Evolutionary conservation across 2,888 invertebrate genomes (phyloP).

Genomic region (Macrosiphum euphorbiae): DNA sequence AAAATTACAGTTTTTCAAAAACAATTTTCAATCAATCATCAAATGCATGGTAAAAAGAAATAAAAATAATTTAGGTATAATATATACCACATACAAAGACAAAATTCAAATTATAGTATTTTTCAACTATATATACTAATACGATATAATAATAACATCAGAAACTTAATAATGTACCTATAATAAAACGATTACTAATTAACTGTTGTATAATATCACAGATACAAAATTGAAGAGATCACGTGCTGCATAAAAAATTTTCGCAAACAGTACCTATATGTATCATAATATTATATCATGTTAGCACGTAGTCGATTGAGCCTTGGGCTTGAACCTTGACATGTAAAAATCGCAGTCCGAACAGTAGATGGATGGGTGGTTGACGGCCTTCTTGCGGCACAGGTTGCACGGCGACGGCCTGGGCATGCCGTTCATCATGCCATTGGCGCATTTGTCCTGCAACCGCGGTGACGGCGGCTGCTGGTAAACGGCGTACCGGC

Average conservation of each 20-base stretch:
- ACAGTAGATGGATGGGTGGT: constrained; percentile 85
- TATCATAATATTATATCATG: not conserved
- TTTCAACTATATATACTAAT: constrained; percentile 4
- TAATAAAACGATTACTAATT: constrained; percentile 20
- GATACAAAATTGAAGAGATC: constrained; percentile 51
- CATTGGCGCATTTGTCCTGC: constrained; percentile 67
- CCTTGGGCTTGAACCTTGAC: constrained; percentile 80
- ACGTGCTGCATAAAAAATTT: not conserved
- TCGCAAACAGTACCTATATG: not conserved
- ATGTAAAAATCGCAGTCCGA: constrained; percentile 93
- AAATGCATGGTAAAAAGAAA: not conserved
- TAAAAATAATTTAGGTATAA: not conserved
- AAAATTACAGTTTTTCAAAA: constrained; percentile 1
- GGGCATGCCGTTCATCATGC: constrained; percentile 68
- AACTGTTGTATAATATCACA: constrained; percentile 52
- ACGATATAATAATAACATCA: not conserved
- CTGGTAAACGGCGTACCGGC: constrained; percentile 72
- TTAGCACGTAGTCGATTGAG: constrained; percentile 59
- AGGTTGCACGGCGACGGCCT: constrained; percentile 84
- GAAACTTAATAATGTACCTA: constrained; percentile 34
- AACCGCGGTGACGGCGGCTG: constrained; percentile 73
- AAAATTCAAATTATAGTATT: constrained; percentile 17
- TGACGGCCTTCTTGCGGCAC: constrained; percentile 87
- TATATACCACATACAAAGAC: not conserved
- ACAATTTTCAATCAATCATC: not conserved